phyloP scores from a whole-genome alignment of 1,140 invertebrate species.

The Phymastichus coffea region DNA sequence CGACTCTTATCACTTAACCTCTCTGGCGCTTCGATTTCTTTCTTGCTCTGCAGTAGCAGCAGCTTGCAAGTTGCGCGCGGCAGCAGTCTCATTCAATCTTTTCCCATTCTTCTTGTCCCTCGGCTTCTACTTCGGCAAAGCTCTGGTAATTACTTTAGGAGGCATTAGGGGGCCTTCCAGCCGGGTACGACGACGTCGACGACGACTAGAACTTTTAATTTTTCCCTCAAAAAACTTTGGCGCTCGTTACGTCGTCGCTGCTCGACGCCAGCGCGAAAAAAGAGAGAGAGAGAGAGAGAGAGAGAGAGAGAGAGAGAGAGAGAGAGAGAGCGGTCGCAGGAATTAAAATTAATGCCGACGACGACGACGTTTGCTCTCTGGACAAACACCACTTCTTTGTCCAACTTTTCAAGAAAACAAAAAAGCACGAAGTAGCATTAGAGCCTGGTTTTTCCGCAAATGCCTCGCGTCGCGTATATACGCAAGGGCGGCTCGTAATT shows the following conservation, averaged over 20 bases:
- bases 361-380: too few relatives aligned
- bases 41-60: background rate
- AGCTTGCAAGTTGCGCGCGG: background rate
- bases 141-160: slow-evolving; percentile 44
- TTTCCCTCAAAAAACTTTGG: slow-evolving; percentile 53
- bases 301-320: slow-evolving; percentile 31
- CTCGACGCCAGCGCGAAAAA: too few relatives aligned
- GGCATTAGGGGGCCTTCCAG: slow-evolving; percentile 30
- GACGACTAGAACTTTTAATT: slow-evolving; percentile 50
- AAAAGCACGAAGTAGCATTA: too few relatives aligned
- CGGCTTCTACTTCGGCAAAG: background rate
- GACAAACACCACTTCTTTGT: too few relatives aligned
- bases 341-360: slow-evolving; percentile 56
- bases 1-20: background rate
- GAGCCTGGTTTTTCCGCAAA: too few relatives aligned
- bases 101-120: slow-evolving; percentile 3
- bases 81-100: slow-evolving; percentile 1
- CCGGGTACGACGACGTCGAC: too few relatives aligned
- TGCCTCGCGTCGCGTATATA: too few relatives aligned
- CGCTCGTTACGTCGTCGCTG: slow-evolving; percentile 44
- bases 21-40: background rate
- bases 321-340: background rate
- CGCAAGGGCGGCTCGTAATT: too few relatives aligned
- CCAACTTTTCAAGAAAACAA: too few relatives aligned
- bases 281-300: slow-evolving; percentile 35